These are phyloP conservation scores for Dipodomys spectabilis DNA, from an alignment of 2,113 vertebrate species.

Conservation along the genomic window DNA sequence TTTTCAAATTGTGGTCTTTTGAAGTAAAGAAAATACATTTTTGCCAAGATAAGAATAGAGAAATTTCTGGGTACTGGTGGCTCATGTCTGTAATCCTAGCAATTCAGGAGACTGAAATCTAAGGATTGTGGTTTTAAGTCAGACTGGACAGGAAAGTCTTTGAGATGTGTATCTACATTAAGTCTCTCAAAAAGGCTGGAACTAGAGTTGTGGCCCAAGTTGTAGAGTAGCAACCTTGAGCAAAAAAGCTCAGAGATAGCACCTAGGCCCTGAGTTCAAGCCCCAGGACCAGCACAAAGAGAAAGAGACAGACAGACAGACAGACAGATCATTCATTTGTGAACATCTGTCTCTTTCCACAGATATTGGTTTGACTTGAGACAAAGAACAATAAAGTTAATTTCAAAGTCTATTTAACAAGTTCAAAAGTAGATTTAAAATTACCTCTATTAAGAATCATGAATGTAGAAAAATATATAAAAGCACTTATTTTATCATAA, in stretches of 20 bases:
- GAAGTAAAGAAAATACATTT: conserved; percentile 29
- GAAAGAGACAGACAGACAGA: too few species aligned
- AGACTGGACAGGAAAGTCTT: too few species aligned
- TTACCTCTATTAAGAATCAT: conserved; percentile 1
- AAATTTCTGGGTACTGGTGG: neutral
- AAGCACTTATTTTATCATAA: neutral
- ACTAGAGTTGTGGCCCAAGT: too few species aligned
- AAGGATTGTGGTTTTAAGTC: too few species aligned
- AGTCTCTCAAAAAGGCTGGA: too few species aligned
- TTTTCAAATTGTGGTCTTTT: conserved; percentile 10
- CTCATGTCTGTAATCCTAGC: too few species aligned
- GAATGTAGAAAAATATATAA: neutral
- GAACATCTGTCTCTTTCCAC: conserved; percentile 4
- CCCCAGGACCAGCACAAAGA: too few species aligned
- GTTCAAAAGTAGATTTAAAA: conserved; percentile 38
- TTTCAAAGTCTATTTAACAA: conserved; percentile 29
- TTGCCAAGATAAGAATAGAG: conserved; percentile 31
- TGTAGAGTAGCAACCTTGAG: too few species aligned
- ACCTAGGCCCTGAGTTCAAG: too few species aligned
- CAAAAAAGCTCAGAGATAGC: too few species aligned
- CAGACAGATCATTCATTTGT: neutral
- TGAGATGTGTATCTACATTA: too few species aligned
- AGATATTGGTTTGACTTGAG: neutral
- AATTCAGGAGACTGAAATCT: too few species aligned
- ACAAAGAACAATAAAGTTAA: conserved; percentile 2